Evolutionary conservation across 2,113 vertebrate genomes (phyloP).

Genomic region (Entomyzon cyanotis): DNA sequence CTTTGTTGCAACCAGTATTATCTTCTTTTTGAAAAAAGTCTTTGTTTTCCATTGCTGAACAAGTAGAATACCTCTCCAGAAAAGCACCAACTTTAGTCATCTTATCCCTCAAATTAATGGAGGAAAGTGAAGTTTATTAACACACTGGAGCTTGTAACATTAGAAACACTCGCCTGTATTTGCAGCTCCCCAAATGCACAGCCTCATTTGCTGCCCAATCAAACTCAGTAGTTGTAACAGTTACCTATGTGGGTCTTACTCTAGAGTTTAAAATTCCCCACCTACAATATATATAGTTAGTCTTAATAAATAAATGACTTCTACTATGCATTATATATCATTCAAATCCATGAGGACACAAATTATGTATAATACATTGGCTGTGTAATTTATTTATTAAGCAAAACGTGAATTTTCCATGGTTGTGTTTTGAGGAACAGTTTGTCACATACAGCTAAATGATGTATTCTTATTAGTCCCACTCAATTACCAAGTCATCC

Average conservation of each 20-base stretch:
- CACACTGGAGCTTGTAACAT: neutral
- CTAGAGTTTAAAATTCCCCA: conserved; percentile 71
- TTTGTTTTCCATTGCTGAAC: neutral
- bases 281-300: conserved; percentile 83
- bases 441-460: conserved; percentile 84
- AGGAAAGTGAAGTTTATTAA: conserved; percentile 42
- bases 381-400: conserved; percentile 98
- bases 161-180: neutral
- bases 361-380: conserved; percentile 93
- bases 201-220: conserved; percentile 65
- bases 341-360: conserved; percentile 89
- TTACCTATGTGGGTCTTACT: conserved; percentile 62
- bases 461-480: conserved; percentile 88
- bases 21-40: neutral
- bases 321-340: conserved; percentile 93
- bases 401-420: conserved; percentile 93
- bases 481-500: conserved; percentile 87
- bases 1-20: neutral
- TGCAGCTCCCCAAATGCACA: conserved; percentile 51
- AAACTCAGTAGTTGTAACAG: conserved; percentile 38
- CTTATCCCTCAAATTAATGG: conserved; percentile 5
- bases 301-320: conserved; percentile 96
- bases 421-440: conserved; percentile 80
- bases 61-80: neutral
- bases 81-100: neutral